A percentile compares a stretch with the other conserved stretches of the same genome.
phyloP scores from a whole-genome alignment of 1,140 invertebrate genomes.

The Trichonephila clavata region DNA sequence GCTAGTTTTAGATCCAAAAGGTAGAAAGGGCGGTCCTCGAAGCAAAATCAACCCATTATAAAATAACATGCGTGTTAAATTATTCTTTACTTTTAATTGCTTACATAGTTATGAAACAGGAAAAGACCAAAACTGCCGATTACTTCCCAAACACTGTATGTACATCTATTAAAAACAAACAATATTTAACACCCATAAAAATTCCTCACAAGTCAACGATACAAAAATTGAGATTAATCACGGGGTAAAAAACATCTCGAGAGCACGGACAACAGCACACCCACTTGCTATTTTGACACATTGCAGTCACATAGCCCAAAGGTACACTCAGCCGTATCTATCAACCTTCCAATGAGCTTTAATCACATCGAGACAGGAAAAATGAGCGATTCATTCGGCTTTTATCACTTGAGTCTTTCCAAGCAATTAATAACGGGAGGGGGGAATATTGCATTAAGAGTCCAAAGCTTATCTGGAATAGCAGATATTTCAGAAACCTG shows the following conservation, averaged over 20 bases:
- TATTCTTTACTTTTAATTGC: no score
- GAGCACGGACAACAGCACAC: conserved; percentile 1
- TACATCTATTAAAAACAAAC: neutral
- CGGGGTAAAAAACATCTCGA: neutral
- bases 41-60: no score
- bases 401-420: conserved; percentile 38
- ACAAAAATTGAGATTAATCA: neutral
- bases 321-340: conserved; percentile 1
- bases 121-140: no score
- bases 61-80: no score
- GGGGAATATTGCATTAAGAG: neutral
- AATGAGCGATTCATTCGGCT: conserved; percentile 47
- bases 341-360: conserved; percentile 43
- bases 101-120: no score
- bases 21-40: no score
- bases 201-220: neutral
- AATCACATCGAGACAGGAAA: conserved; percentile 25
- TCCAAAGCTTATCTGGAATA: neutral
- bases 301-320: neutral
- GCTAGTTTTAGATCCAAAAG: no score
- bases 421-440: conserved; percentile 46
- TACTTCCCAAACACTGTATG: no score
- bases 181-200: neutral
- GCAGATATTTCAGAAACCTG: conserved; percentile 42
- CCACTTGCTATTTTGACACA: conserved; percentile 28